Evolutionary conservation across 2,888 invertebrate species (phyloP).

Genomic region (Drosophila subsilvestris): DNA sequence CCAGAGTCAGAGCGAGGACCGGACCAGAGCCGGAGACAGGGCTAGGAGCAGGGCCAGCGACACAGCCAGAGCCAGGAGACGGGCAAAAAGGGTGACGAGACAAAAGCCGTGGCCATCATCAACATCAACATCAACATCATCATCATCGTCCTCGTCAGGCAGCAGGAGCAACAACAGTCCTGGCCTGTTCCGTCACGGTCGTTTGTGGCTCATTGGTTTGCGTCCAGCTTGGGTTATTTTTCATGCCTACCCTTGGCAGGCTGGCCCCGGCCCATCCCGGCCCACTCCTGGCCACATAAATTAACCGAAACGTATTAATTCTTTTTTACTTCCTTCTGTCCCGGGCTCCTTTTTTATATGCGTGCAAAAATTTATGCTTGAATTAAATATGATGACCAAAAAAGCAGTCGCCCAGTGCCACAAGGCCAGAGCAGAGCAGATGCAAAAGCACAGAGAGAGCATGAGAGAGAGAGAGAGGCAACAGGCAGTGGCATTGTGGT

Average conservation of each 20-base stretch:
- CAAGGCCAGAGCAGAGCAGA: constrained; percentile 25
- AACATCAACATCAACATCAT: constrained; percentile 8
- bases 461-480: too few relatives aligned
- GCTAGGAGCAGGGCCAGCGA: not conserved
- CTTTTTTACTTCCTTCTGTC: constrained; percentile 61
- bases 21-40: not conserved
- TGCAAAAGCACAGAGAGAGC: not conserved
- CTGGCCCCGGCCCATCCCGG: not conserved
- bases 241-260: constrained; percentile 55
- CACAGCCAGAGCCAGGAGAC: constrained; percentile 1
- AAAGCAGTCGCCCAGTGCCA: constrained; percentile 68
- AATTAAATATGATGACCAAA: constrained; percentile 81
- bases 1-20: not conserved
- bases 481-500: constrained; percentile 23
- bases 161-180: constrained; percentile 5
- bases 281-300: constrained; percentile 61
- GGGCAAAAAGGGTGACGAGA: constrained; percentile 70
- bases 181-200: constrained; percentile 66
- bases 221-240: constrained; percentile 61
- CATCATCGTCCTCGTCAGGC: constrained; percentile 26
- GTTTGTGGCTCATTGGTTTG: constrained; percentile 78
- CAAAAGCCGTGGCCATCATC: constrained; percentile 55
- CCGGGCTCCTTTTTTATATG: constrained; percentile 66
- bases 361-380: constrained; percentile 76
- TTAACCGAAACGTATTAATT: constrained; percentile 81